Percentiles rank a stretch among this genome's conserved stretches.
These are phyloP conservation scores for Oryzias javanicus DNA, from an alignment of 2,113 vertebrate species.

Conservation along the genomic window DNA sequence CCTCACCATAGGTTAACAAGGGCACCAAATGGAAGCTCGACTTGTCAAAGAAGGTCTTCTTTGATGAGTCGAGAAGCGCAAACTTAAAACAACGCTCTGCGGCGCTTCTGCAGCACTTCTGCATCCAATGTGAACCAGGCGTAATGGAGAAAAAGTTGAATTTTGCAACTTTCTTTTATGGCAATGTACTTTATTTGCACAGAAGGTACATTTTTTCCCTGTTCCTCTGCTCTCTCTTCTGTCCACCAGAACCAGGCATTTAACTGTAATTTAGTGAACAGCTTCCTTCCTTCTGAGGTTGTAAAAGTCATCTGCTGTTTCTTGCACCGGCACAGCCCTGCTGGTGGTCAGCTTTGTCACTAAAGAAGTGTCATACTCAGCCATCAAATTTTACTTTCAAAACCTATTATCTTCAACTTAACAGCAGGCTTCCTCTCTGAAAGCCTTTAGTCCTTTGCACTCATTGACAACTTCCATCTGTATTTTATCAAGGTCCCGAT, in stretches of 20 bases:
- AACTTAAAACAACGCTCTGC: no score
- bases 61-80: no score
- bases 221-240: background rate
- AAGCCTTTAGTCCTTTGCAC: slow-evolving; percentile 26
- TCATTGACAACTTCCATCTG: slow-evolving; percentile 2
- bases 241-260: slow-evolving; percentile 5
- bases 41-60: no score
- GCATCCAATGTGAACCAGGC: no score
- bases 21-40: no score
- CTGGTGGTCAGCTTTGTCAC: slow-evolving; percentile 6
- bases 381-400: slow-evolving; percentile 15
- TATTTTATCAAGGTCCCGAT: slow-evolving; percentile 28
- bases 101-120: no score
- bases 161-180: no score
- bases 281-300: slow-evolving; percentile 21
- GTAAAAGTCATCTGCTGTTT: slow-evolving; percentile 13
- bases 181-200: background rate
- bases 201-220: slow-evolving; percentile 1
- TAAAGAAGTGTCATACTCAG: slow-evolving; percentile 30
- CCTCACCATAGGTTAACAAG: no score
- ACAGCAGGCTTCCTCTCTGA: slow-evolving; percentile 15
- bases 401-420: slow-evolving; percentile 34
- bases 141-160: no score
- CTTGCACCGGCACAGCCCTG: slow-evolving; percentile 10
- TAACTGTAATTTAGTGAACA: slow-evolving; percentile 22